These are phyloP conservation scores for Conistra vaccinii DNA, from an alignment of 2,888 invertebrate species.

Conservation along the genomic window DNA sequence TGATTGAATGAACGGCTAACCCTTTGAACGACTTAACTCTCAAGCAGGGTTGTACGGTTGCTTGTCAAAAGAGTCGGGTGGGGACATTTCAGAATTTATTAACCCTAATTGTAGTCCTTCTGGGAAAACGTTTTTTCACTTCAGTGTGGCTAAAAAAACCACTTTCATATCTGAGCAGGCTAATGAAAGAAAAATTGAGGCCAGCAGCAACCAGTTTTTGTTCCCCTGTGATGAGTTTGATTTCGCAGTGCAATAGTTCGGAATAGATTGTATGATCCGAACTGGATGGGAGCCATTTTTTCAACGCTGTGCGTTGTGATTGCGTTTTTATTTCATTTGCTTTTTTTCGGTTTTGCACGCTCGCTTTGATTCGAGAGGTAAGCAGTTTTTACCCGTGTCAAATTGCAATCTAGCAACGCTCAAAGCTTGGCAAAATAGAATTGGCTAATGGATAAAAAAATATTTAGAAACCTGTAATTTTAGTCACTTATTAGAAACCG, in stretches of 20 bases:
- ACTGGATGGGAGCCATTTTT: slow-evolving; percentile 58
- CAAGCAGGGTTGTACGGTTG: background rate
- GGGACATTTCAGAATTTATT: background rate
- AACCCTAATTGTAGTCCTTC: background rate
- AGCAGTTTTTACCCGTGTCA: slow-evolving; percentile 35
- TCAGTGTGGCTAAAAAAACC: background rate
- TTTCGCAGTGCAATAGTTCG: slow-evolving; percentile 58
- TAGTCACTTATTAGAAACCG: too few species aligned
- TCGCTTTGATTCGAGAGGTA: slow-evolving; percentile 54
- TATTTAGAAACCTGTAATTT: too few species aligned
- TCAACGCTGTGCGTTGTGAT: slow-evolving; percentile 55
- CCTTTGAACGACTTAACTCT: background rate
- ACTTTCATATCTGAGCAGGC: background rate
- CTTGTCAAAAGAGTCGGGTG: background rate
- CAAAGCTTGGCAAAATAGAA: background rate
- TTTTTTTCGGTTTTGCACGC: slow-evolving; percentile 31
- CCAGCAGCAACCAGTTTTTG: slow-evolving; percentile 28
- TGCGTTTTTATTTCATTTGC: slow-evolving; percentile 52
- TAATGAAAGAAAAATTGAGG: slow-evolving; percentile 65
- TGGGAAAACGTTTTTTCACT: background rate
- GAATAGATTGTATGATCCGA: slow-evolving; percentile 60
- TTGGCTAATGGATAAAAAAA: background rate
- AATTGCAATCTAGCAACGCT: slow-evolving; percentile 28
- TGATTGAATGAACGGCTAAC: too few species aligned
- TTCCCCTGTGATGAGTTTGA: slow-evolving; percentile 53